Base-by-base conservation (phyloP, 2,113 vertebrate species). In the Paramormyrops kingsleyae region DNA sequence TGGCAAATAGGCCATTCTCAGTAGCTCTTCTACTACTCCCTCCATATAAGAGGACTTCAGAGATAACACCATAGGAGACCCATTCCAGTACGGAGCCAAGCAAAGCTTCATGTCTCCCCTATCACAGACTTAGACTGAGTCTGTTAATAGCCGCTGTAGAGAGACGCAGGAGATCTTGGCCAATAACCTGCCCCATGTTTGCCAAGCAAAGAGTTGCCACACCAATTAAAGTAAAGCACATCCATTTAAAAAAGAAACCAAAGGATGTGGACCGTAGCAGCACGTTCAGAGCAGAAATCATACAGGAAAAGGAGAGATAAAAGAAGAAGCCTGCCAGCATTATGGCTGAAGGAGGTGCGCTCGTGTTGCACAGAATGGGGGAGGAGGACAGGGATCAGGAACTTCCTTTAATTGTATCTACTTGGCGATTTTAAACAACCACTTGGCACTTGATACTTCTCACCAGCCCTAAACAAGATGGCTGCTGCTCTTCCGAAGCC, bases 151-250 rank as follows among this genome's bases (percentile, higher is more conserved):
- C 84, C 12, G 80, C 7, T 74, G 15, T 47, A 80, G 91, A 80
- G 49, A 84, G 87, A 87, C 44, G 35, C 87, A 31, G 90, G 87
- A 90, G 90, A 91, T 91, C 21, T 6, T 46, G 80, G 88, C 80
- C 1, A 59, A 80, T 91, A 92, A 92, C 89, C 85, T 91, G 91
- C 89, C 88, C 90, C 89, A 94, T 92, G 91, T 89, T 94, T 94
- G 53, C 90, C 87, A 95, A 93, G 93, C 91, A 92, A 94, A 94
- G 92, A 90, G 0, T 4, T 89, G 77, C 49, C 89, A 39, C 90
- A 88, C 52, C 89, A 87, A 52, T 49, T 70, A 49, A 90, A 89
- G 52, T 31, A 47, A n/a, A 35, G n/a, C 35, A 80, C 2, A 3
- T 80, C 4, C 31, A 77, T 15, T 17, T 15, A 74, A 35, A 17